phyloP scores from a whole-genome alignment of 1,140 invertebrate genomes.

The Bathynomus jamesi region DNA sequence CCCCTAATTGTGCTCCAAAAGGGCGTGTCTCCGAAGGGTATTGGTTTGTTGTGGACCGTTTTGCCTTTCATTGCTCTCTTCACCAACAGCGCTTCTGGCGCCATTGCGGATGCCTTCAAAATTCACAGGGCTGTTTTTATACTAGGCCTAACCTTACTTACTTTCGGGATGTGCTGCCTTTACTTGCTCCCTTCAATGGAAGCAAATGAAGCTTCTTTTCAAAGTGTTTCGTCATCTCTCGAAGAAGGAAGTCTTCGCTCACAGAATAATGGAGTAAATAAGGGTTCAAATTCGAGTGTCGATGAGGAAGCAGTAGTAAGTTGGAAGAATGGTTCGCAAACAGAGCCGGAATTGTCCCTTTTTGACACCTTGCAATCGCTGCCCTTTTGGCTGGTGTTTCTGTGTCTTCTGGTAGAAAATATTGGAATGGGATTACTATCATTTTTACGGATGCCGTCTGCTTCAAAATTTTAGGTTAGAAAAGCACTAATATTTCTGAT shows the following conservation, averaged over 20 bases:
- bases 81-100: slow-evolving; percentile 6
- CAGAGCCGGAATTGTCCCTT: not conserved
- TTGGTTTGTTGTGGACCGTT: slow-evolving; percentile 21
- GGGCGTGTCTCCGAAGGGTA: slow-evolving; percentile 19
- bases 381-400: not conserved
- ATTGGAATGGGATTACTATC: not conserved
- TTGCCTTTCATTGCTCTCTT: slow-evolving; percentile 15
- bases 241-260: too few species aligned
- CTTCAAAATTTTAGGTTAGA: not conserved
- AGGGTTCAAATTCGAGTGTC: too few species aligned
- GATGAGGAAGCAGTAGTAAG: too few species aligned
- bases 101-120: slow-evolving; percentile 22
- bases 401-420: not conserved
- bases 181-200: not conserved
- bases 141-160: slow-evolving; percentile 4
- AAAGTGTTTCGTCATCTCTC: too few species aligned
- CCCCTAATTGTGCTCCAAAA: slow-evolving; percentile 20
- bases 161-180: not conserved
- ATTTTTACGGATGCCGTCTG: not conserved
- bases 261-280: too few species aligned
- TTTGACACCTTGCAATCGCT: not conserved
- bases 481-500: too few species aligned
- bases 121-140: slow-evolving; percentile 19
- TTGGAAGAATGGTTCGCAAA: too few species aligned
- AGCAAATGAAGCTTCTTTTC: not conserved